Evolutionary conservation across 2,113 vertebrate genomes (phyloP), one percentile per base, ranked within the genome.

Genomic region (Gallinago undulata): DNA sequence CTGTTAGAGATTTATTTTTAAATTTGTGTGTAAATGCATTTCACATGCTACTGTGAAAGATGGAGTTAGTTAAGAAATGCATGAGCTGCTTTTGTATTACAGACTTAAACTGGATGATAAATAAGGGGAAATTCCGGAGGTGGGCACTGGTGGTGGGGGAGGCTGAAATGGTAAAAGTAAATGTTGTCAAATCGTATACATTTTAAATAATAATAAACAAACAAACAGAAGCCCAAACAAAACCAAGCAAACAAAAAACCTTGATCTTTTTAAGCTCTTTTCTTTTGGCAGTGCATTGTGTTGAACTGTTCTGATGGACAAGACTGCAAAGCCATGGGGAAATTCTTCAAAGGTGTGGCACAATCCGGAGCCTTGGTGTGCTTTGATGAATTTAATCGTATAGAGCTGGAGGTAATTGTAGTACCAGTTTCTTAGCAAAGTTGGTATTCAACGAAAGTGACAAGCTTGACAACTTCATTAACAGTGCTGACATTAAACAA

Each of bases 381-480:
- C 97, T 98, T 98, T 97, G 97, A 98, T 97, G 95, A 97, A 97
- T 98, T 97, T 97, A 98, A 98, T 98, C 53, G 19, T 94, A 96
- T 89, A 94, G 98, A 98, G 94, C 93, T 98, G 73, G 96, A 97
- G 94, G 98, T 98, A 98, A 98, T 96, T 97, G 94, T 95, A 96
- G 90, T 91, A 97, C 95, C 72, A 83, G 84, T 97, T 98, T 98
- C 97, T 97, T 93, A 90, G 85, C 80, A 96, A 98, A 98, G 97
- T 96, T 97, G 94, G 96, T 96, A 96, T 98, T 98, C 97, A 98
- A 19, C 7, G 50, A 88, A 97, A 97, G 84, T 96, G 97, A 97
- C 97, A 98, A 96, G 94, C 88, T 96, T 97, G 97, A 98, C 97
- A 98, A 97, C 97, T 98, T 98, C 97, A 98, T 98, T 98, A 98